Conservation (phyloP, 2,113 vertebrate species). For the Spizaetus ornatus region DNA sequence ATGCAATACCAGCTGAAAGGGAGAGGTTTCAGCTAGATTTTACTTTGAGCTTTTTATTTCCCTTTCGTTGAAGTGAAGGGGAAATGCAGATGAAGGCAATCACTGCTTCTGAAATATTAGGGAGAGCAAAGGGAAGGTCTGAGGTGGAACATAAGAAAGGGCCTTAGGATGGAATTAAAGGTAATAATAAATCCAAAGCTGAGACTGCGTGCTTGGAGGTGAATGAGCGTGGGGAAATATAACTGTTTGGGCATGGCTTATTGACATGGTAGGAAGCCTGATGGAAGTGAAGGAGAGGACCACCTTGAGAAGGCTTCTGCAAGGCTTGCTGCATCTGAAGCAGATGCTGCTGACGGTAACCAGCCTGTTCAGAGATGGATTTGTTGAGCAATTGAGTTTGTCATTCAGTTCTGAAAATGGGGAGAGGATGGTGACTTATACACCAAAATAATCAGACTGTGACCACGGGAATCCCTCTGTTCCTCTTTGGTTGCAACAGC, state of each 20-base stretch:
- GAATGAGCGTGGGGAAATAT: fast-evolving
- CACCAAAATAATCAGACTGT: background rate
- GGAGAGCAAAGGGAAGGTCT: background rate
- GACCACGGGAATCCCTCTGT: background rate
- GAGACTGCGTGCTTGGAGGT: background rate
- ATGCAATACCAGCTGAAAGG: background rate
- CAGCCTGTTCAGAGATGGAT: background rate
- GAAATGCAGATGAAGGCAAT: background rate
- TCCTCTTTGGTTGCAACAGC: background rate
- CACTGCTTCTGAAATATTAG: background rate
- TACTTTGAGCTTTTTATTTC: background rate
- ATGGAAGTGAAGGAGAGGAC: background rate
- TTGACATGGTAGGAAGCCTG: background rate
- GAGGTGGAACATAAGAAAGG: background rate
- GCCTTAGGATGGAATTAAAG: background rate
- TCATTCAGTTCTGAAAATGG: background rate
- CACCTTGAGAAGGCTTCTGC: background rate
- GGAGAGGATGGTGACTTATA: background rate
- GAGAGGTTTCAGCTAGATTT: background rate
- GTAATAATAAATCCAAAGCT: background rate
- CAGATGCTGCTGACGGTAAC: background rate
- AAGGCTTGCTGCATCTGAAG: background rate
- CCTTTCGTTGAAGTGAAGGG: background rate
- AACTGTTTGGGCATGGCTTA: background rate
- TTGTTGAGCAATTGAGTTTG: background rate